Evolutionary conservation across 1,140 invertebrate species (phyloP).

Genomic region (Penaeus chinensis): DNA sequence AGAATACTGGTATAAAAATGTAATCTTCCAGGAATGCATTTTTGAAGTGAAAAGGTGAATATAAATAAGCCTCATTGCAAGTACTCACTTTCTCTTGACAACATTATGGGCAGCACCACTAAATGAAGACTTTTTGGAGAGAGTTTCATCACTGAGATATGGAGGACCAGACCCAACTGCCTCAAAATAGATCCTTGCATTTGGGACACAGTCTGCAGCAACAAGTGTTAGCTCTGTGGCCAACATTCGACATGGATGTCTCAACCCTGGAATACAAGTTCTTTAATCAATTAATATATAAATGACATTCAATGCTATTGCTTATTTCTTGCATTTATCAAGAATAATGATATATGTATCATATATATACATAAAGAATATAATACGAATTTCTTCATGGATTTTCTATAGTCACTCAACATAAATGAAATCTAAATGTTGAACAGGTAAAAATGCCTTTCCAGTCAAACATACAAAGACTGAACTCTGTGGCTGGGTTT

Average conservation of each 20-base stretch:
- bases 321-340: too few relatives aligned
- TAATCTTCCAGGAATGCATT: too few relatives aligned
- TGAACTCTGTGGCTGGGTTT: slow-evolving; percentile 32
- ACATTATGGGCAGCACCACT: slow-evolving; percentile 9
- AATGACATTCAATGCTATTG: neutral
- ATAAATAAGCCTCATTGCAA: neutral
- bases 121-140: slow-evolving; percentile 54
- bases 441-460: too few relatives aligned
- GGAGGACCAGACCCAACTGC: neutral
- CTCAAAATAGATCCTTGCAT: slow-evolving; percentile 43
- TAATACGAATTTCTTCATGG: too few relatives aligned
- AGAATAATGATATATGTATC: too few relatives aligned
- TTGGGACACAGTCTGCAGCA: slow-evolving; percentile 47
- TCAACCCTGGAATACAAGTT: slow-evolving; percentile 10
- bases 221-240: slow-evolving; percentile 14
- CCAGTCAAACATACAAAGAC: slow-evolving; percentile 38
- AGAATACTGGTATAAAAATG: too few relatives aligned
- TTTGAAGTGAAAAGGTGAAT: neutral
- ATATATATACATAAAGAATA: too few relatives aligned
- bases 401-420: too few relatives aligned
- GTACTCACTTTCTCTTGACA: slow-evolving; percentile 7
- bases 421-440: too few relatives aligned
- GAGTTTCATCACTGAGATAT: slow-evolving; percentile 41
- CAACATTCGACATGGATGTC: slow-evolving; percentile 31
- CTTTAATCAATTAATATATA: neutral